phyloP scores from a whole-genome alignment of 2,888 invertebrate genomes.

The Seira ritae region DNA sequence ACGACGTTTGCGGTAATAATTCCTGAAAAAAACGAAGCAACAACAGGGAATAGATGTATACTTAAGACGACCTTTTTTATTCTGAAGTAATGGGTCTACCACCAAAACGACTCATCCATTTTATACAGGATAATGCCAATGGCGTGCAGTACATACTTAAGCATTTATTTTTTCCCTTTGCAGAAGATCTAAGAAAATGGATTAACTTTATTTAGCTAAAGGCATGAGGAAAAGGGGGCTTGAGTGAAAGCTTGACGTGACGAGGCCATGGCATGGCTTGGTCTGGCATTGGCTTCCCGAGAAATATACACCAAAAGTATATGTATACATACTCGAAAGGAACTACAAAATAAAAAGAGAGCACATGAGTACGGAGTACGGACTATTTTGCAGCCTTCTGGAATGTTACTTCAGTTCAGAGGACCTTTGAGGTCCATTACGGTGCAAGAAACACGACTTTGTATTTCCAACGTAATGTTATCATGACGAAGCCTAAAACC shows the following conservation, averaged over 20 bases:
- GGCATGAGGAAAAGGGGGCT: neutral
- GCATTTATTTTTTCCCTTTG: neutral
- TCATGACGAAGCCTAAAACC: neutral
- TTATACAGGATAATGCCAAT: constrained; percentile 2
- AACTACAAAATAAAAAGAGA: no score
- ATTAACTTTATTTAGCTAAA: constrained; percentile 4
- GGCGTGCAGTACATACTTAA: neutral
- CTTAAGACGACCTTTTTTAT: neutral
- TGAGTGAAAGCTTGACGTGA: constrained; percentile 12
- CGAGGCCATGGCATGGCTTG: no score
- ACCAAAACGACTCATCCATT: constrained; percentile 6
- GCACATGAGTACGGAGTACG: no score
- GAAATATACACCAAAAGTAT: neutral
- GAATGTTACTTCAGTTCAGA: no score
- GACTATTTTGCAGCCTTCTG: no score
- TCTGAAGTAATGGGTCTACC: neutral
- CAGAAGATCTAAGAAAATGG: neutral
- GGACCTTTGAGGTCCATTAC: neutral
- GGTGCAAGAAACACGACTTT: neutral
- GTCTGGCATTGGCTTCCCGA: neutral
- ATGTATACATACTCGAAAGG: no score
- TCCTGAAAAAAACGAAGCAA: no score
- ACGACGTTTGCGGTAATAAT: neutral
- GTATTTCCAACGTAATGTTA: neutral
- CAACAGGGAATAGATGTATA: no score